A percentile compares a stretch with the other conserved stretches of the same genome.
Evolutionary conservation across 2,797 vertebrate genomes (phyloP).

Genomic region (Falco peregrinus): DNA sequence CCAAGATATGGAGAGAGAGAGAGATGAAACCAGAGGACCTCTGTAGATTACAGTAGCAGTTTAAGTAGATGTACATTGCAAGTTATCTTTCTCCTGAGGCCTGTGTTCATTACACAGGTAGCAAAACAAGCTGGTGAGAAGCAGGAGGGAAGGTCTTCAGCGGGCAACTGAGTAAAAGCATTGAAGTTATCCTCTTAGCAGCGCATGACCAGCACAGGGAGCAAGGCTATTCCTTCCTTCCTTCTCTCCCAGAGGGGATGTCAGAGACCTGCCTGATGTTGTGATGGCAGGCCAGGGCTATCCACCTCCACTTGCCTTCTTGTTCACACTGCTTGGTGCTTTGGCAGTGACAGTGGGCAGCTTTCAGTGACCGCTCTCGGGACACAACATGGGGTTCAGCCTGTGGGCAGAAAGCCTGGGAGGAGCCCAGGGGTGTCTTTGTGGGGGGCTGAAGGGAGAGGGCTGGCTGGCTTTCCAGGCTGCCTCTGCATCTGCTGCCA

Average conservation of each 20-base stretch:
- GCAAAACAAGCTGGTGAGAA: neutral
- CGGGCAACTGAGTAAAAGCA: neutral
- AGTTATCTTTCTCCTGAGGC: neutral
- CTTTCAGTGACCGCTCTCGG: accelerated
- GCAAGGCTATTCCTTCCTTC: neutral
- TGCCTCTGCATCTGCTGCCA: neutral
- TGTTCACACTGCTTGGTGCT: accelerated
- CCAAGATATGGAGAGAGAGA: neutral
- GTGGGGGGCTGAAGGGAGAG: neutral
- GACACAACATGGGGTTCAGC: accelerated
- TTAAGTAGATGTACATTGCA: neutral
- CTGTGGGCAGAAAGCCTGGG: neutral
- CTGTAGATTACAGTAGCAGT: neutral
- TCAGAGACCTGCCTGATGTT: accelerated
- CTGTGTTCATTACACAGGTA: neutral
- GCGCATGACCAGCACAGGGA: neutral
- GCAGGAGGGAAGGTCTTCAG: neutral
- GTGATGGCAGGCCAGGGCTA: neutral
- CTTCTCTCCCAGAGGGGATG: accelerated
- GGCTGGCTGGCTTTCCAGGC: neutral
- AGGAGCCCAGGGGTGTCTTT: neutral
- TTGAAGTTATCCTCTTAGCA: neutral
- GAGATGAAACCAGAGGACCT: neutral
- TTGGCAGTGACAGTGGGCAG: neutral
- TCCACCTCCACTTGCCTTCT: neutral